Conservation (phyloP, 2,797 vertebrate genomes). For the Phalanger gymnotis region DNA sequence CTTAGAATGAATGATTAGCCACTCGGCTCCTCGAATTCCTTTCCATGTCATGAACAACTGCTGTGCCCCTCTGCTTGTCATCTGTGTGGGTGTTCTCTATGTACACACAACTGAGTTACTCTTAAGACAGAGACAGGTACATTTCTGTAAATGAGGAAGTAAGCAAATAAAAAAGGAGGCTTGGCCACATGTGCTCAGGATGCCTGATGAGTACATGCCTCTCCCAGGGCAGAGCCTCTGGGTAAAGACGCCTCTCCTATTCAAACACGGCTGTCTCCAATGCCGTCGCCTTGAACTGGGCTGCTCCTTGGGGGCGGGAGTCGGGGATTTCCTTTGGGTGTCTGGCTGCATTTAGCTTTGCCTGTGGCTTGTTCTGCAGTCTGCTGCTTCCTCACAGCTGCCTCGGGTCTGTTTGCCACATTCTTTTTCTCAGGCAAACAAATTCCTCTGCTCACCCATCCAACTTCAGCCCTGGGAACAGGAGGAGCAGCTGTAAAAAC, state of each 20-base stretch:
- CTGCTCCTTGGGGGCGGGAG: neutral
- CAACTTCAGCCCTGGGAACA: constrained; percentile 67
- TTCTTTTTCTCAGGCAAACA: constrained; percentile 75
- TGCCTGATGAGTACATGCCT: constrained; percentile 22
- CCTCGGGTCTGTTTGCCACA: constrained; percentile 62
- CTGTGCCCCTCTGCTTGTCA: neutral
- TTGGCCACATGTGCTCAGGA: neutral
- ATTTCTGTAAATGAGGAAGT: constrained; percentile 55
- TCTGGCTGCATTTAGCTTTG: constrained; percentile 45
- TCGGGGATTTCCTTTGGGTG: constrained; percentile 49
- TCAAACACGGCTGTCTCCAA: neutral
- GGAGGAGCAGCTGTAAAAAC: constrained; percentile 83
- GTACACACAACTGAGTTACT: constrained; percentile 45
- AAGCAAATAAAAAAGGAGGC: constrained; percentile 47
- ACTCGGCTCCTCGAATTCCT: neutral
- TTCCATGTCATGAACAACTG: neutral
- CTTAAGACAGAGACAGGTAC: neutral
- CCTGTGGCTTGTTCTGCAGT: constrained; percentile 36
- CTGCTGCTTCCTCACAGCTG: neutral
- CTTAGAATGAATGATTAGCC: neutral
- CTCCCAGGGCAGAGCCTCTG: neutral
- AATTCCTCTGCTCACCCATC: constrained; percentile 77
- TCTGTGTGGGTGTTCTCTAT: neutral
- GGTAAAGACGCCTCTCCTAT: constrained; percentile 18
- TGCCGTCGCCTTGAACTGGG: neutral